Base-by-base conservation (phyloP, 2,888 invertebrate species). In the Dryocosmus kuriphilus region DNA sequence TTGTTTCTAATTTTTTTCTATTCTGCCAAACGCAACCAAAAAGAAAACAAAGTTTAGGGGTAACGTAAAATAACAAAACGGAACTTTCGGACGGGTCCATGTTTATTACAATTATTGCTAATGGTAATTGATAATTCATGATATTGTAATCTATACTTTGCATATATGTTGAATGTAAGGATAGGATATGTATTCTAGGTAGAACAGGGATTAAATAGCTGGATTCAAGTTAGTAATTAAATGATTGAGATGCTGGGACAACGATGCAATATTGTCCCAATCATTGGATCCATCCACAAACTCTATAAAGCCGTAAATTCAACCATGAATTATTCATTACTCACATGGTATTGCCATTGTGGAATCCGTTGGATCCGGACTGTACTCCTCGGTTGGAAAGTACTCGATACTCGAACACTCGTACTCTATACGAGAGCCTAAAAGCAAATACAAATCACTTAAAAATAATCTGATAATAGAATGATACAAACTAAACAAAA, bases 331-430 rank as follows among this genome's bases (percentile, higher is more conserved):
- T 30, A 65, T 76, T 62, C 75, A 77, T 78, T 90, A 95, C 97
- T 96, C 94, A 98, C 98, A 97, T 90, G 97, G 97, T 92, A 98
- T 97, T 35, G 97, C 97, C 92, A 96, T 95, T n/a, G 97, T 97
- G 11, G 97, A 97, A 91, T 98, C 97, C 88, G 95, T 95, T 0
- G 96, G 96, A 92, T 98, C 97, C 19, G 97, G 96, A 85, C 95
- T 95, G 92, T 97, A 97, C 87, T 96, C 96, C 87, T 97, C 97
- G 87, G 95, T 93, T 11, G 97, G 95, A 90, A 98, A 97, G 92
- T 97, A 97, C 89, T 98, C 97, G 85, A 98, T 97, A 92, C 95
- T 95, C 89, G 94, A 93, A 92, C 97, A 97, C 85, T 94, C 93
- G 92, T 95, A 95, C 82, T 94, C 93, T 82, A 93, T 93, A 85